Conservation (phyloP, 30 jellyfish, hydroid and myxozoan species). For the Aurelia aurita complex sp. Pacific region DNA sequence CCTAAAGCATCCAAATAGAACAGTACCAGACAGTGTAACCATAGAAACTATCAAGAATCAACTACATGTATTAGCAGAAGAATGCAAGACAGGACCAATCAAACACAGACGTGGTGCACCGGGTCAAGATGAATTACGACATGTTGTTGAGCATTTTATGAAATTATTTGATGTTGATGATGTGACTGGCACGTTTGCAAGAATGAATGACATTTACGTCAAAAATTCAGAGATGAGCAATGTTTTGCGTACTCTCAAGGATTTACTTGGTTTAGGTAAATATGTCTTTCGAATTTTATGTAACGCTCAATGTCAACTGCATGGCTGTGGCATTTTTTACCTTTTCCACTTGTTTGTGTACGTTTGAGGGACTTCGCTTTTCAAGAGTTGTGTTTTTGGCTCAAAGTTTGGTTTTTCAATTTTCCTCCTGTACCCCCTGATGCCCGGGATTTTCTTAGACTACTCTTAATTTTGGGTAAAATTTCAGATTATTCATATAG, state of each 20-base stretch:
- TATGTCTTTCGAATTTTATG: not conserved
- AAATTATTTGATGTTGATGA: constrained; percentile 75
- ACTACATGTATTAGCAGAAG: constrained; percentile 18
- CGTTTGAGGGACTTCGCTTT: too few relatives aligned
- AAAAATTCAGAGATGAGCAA: constrained; percentile 71
- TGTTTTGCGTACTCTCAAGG: constrained; percentile 64
- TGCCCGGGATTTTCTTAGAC: too few relatives aligned
- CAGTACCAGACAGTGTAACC: not conserved
- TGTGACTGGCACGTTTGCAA: constrained; percentile 71
- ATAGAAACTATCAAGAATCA: not conserved
- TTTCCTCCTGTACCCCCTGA: too few relatives aligned
- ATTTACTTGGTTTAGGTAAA: constrained; percentile 80
- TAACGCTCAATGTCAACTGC: not conserved
- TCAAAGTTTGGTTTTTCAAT: too few relatives aligned
- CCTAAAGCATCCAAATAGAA: not conserved
- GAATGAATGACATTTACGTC: constrained; percentile 81
- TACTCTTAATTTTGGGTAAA: too few relatives aligned
- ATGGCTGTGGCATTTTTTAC: too few relatives aligned
- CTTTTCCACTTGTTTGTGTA: too few relatives aligned
- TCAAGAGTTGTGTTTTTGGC: too few relatives aligned
- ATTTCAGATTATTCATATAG: too few relatives aligned
- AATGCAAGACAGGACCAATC: constrained; percentile 70
- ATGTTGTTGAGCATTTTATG: constrained; percentile 87
- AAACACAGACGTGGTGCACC: constrained; percentile 74
- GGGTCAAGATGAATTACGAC: constrained; percentile 31